Evolutionary conservation across 1,140 invertebrate species (phyloP), one percentile per base, ranked within the genome.

Genomic region (Penaeus vannamei): DNA sequence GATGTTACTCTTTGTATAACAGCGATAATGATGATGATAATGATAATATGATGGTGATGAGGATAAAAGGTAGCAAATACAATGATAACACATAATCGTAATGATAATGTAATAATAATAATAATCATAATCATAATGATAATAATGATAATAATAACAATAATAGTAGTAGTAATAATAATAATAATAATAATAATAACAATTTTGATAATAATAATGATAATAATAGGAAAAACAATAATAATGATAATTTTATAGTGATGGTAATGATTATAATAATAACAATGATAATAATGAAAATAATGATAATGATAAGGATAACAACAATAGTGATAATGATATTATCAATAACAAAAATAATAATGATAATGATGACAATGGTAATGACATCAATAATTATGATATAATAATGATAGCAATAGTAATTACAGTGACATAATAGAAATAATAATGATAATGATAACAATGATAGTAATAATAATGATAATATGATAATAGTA

Each of bases 171-270:
- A 14, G 8, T 79, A 22, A 10, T 79, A 23, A 26, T 79, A 46
- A 8, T 79, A 46, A 8, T 79, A 36, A 20, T 79, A 36, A 20
- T 79, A 10, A 20, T 79, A 36, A 20, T 79, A 36, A 20, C 8
- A 5, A 32, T 79, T 42, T 20, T 79, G 20, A 79, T 79, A 79
- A 36, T 79, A 79, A 79, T 42, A 46, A 17, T 79, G 20, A 20
- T 79, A 5, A n/a, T 79, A 36, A 36, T 79, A 79, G 20, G 42
- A 79, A 36, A 42, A 5, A 36, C 4, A 36, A 36, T 79, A 36
- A 79, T 79, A 79, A 29, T 79, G 42, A 79, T 42, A 36, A 79
- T 79, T 42, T 0, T 79, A 36, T 79, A 79, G 20, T 79, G 20
- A 36, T 29, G 20, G 20, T 79, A 5, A 79, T 46, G 3, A 36